phyloP scores from a whole-genome alignment of 2,888 invertebrate genomes.

The Amiota minor region DNA sequence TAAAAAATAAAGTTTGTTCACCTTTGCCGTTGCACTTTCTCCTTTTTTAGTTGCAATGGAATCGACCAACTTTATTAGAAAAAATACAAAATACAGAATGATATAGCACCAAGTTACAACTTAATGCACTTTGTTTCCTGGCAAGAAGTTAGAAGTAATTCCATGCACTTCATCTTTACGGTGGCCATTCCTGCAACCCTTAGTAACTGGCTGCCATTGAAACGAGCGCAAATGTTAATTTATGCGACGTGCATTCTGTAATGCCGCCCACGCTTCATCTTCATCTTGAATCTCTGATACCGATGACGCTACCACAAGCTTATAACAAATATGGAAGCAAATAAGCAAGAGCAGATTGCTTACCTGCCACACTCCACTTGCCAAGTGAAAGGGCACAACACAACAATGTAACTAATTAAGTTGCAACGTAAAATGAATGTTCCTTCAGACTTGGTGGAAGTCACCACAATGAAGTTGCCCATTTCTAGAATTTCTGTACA shows the following conservation, averaged over 20 bases:
- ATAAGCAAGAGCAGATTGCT: not conserved
- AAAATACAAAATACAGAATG: no score
- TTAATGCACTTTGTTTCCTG: no score
- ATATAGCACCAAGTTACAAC: no score
- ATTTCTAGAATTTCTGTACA: no score
- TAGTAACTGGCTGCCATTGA: not conserved
- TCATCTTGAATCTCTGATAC: not conserved
- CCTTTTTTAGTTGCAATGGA: no score
- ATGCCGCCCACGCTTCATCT: slow-evolving; percentile 7
- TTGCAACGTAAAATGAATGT: slow-evolving; percentile 10
- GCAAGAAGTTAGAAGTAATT: no score
- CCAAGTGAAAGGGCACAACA: slow-evolving; percentile 3
- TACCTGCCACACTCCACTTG: not conserved
- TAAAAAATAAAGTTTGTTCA: no score
- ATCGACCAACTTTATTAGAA: no score
- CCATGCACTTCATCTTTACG: no score
- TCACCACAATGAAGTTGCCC: not conserved
- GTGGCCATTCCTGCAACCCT: not conserved
- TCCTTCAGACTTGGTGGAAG: not conserved
- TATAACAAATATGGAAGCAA: not conserved
- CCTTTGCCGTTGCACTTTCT: no score
- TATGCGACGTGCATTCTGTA: slow-evolving; percentile 40
- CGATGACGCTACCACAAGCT: no score
- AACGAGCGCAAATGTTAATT: slow-evolving; percentile 55
- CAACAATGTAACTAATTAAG: slow-evolving; percentile 17